Conservation (phyloP, 2,888 invertebrate species). For the Boloria selene region DNA sequence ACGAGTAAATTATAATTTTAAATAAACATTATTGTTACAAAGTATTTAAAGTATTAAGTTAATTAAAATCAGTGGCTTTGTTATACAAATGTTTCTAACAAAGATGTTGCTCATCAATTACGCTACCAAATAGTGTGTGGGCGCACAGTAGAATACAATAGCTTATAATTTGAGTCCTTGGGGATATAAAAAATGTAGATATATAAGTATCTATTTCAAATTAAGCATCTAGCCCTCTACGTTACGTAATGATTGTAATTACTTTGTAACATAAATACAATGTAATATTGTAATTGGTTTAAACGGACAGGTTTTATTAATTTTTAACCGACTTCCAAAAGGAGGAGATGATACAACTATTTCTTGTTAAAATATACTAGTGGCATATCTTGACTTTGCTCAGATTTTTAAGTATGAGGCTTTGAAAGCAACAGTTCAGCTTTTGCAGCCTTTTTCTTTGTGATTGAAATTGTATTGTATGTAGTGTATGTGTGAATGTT, state of each 20-base stretch:
- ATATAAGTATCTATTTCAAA: slow-evolving; percentile 9
- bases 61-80: slow-evolving; percentile 29
- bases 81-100: slow-evolving; percentile 29
- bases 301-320: too few relatives aligned
- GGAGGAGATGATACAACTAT: too few relatives aligned
- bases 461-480: too few relatives aligned
- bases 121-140: slow-evolving; percentile 32
- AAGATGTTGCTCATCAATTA: slow-evolving; percentile 35
- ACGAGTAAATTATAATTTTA: too few relatives aligned
- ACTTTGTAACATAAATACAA: neutral
- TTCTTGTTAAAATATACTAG: too few relatives aligned
- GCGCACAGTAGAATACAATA: slow-evolving; percentile 30
- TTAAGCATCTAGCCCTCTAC: neutral
- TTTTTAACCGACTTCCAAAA: too few relatives aligned
- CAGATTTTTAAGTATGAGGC: too few relatives aligned
- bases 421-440: too few relatives aligned
- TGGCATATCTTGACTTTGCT: too few relatives aligned
- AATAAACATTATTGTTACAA: too few relatives aligned
- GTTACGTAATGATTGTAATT: slow-evolving; percentile 2
- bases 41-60: slow-evolving; percentile 22
- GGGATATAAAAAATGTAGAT: slow-evolving; percentile 16
- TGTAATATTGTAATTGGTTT: neutral
- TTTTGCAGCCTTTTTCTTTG: too few relatives aligned
- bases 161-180: slow-evolving; percentile 22
- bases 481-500: too few relatives aligned